Evolutionary conservation across 2,888 invertebrate genomes (phyloP).

Genomic region (Chymomyza procnemis): DNA sequence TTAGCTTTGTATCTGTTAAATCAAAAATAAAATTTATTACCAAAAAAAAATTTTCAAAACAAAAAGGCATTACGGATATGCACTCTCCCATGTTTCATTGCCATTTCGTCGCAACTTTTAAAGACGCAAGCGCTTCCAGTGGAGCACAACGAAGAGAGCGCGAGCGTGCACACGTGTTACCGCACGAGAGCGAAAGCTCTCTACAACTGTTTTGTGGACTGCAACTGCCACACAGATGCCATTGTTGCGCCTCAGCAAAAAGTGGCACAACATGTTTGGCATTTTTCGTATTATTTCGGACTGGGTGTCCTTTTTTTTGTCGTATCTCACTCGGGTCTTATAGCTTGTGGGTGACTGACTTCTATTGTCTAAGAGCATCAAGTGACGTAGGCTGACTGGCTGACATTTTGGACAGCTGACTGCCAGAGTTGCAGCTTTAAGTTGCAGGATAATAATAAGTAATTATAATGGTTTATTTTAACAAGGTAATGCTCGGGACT

Average conservation of each 20-base stretch:
- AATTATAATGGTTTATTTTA: neutral
- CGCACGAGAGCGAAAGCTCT: slow-evolving; percentile 14
- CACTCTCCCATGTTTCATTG: slow-evolving; percentile 20
- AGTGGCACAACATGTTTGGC: slow-evolving; percentile 48
- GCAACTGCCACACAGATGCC: neutral
- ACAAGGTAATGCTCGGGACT: neutral
- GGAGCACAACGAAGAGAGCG: neutral
- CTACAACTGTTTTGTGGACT: slow-evolving; percentile 39
- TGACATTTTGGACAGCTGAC: neutral
- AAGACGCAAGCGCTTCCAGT: slow-evolving; percentile 50
- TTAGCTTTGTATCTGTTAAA: too few relatives aligned
- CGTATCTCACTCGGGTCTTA: slow-evolving; percentile 6
- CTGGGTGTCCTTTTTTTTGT: slow-evolving; percentile 11
- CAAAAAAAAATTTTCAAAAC: too few relatives aligned
- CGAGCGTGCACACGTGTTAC: neutral
- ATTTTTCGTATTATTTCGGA: slow-evolving; percentile 24
- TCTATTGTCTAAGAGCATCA: neutral
- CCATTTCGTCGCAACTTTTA: slow-evolving; percentile 18
- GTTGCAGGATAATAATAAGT: neutral
- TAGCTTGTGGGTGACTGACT: neutral
- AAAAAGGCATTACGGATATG: neutral
- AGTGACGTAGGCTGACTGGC: neutral
- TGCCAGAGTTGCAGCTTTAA: neutral
- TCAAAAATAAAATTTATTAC: too few relatives aligned
- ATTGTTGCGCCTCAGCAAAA: slow-evolving; percentile 27